A percentile compares a stretch with the other conserved stretches of the same genome.
Conservation (phyloP, 2,797 vertebrate genomes). For the Crenichthys baileyi region DNA sequence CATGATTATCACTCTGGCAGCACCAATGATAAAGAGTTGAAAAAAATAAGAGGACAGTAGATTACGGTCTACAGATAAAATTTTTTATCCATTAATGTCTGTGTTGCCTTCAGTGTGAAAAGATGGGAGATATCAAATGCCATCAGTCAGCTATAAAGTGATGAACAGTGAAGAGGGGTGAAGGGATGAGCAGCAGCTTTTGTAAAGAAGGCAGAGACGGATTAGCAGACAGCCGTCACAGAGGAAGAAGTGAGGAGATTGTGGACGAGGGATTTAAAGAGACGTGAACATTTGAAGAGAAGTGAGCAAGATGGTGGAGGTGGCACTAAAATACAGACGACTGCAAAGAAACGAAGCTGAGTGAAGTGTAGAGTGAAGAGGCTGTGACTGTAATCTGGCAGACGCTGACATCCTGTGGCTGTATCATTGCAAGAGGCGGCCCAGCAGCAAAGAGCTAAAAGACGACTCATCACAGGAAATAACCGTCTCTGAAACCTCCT, state of each 20-base stretch:
- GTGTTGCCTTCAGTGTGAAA: neutral
- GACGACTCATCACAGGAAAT: slow-evolving; percentile 48
- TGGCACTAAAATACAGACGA: slow-evolving; percentile 17
- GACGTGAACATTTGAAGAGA: slow-evolving; percentile 35
- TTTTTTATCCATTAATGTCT: slow-evolving; percentile 23
- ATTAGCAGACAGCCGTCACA: slow-evolving; percentile 43
- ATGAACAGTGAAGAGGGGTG: slow-evolving; percentile 18
- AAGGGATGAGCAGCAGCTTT: slow-evolving; percentile 37
- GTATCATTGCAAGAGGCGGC: slow-evolving; percentile 26
- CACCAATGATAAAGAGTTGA: slow-evolving; percentile 4
- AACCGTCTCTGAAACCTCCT: slow-evolving; percentile 44
- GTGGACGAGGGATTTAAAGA: slow-evolving; percentile 37
- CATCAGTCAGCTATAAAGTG: slow-evolving; percentile 14
- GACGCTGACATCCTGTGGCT: slow-evolving; percentile 30
- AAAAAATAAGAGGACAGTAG: slow-evolving; percentile 1
- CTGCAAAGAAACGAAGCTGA: neutral
- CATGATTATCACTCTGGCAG: slow-evolving; percentile 11
- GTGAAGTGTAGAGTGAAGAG: slow-evolving; percentile 14
- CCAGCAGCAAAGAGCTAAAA: slow-evolving; percentile 31
- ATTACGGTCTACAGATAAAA: neutral
- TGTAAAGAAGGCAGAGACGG: slow-evolving; percentile 29
- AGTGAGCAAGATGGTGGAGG: slow-evolving; percentile 44
- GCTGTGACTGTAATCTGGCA: slow-evolving; percentile 38
- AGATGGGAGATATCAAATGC: slow-evolving; percentile 22
- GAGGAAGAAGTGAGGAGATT: slow-evolving; percentile 36